Evolutionary conservation across 2,113 vertebrate genomes (phyloP).

Genomic region (Stegastes partitus): DNA sequence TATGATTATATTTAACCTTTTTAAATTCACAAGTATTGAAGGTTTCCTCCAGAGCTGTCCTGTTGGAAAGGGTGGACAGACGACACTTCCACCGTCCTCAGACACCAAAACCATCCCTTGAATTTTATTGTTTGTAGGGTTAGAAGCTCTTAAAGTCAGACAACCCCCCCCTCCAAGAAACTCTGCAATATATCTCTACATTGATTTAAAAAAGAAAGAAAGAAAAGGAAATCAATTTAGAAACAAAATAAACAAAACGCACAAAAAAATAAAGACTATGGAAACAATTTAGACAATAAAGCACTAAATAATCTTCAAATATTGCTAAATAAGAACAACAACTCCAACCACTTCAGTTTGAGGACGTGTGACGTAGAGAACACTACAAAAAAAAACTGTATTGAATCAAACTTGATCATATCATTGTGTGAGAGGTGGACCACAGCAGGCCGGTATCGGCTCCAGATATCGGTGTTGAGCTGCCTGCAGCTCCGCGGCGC

Average conservation of each 20-base stretch:
- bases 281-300: background rate
- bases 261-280: background rate
- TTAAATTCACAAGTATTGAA: slow-evolving; percentile 37
- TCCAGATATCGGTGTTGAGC: slow-evolving; percentile 30
- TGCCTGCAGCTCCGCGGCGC: slow-evolving; percentile 32
- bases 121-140: slow-evolving; percentile 6
- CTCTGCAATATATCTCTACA: slow-evolving; percentile 16
- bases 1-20: slow-evolving; percentile 39
- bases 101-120: slow-evolving; percentile 22
- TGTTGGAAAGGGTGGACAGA: background rate
- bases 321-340: background rate
- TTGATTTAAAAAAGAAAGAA: background rate
- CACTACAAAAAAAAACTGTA: background rate
- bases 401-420: slow-evolving; percentile 3
- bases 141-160: background rate
- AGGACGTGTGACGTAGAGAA: background rate
- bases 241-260: slow-evolving; percentile 15
- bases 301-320: background rate
- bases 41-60: slow-evolving; percentile 29
- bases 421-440: slow-evolving; percentile 26
- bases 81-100: background rate
- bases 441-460: slow-evolving; percentile 30
- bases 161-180: background rate
- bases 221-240: background rate
- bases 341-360: background rate